Conservation (phyloP, 1,140 invertebrate genomes). For the Drosophila biarmipes region DNA sequence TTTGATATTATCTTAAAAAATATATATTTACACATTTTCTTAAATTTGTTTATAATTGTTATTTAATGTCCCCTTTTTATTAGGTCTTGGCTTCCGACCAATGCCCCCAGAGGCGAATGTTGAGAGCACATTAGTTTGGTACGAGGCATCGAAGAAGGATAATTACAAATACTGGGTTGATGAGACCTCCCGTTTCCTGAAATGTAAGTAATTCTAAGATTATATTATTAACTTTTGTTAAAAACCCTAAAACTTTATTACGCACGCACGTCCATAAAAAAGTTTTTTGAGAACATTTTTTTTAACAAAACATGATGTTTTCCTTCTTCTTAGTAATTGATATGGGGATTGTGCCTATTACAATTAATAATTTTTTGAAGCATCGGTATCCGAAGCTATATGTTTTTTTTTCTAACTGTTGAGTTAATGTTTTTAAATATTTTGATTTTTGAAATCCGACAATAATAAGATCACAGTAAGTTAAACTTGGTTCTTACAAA, state of each 20-base stretch:
- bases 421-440: constrained; percentile 19
- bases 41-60: too few species aligned
- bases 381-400: constrained; percentile 4
- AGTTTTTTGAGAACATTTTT: too few species aligned
- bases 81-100: constrained; percentile 95
- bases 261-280: too few species aligned
- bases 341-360: too few species aligned
- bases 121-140: constrained; percentile 97
- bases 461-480: constrained; percentile 66
- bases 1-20: too few species aligned
- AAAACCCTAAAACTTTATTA: too few species aligned
- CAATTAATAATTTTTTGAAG: neutral
- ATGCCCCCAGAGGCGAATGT: constrained; percentile 95
- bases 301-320: too few species aligned
- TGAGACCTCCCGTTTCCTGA: constrained; percentile 86
- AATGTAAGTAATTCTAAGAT: constrained; percentile 61
- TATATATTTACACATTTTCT: too few species aligned
- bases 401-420: constrained; percentile 4
- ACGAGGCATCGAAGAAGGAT: constrained; percentile 91
- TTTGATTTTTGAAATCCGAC: constrained; percentile 55
- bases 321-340: too few species aligned
- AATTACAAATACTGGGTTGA: constrained; percentile 92
- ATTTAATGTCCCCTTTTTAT: constrained; percentile 56
- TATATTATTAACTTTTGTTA: too few species aligned
- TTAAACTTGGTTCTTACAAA: constrained; percentile 12